phyloP scores from a whole-genome alignment of 2,113 vertebrate genomes.

The Pelvicachromis taeniatus region DNA sequence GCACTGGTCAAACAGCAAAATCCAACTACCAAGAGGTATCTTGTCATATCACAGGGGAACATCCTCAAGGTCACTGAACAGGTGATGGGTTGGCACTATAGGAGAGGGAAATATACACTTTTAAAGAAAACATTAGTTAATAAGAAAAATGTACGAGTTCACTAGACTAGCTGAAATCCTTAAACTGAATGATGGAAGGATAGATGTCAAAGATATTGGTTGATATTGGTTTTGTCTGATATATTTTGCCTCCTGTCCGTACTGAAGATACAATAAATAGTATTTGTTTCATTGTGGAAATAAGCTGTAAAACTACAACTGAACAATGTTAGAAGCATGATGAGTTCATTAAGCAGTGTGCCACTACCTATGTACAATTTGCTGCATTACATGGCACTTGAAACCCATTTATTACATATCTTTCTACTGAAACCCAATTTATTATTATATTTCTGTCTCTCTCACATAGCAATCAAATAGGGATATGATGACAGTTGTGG shows the following conservation, averaged over 20 bases:
- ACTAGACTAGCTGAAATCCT: not conserved
- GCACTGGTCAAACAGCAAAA: conserved; percentile 28
- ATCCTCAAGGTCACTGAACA: conserved; percentile 37
- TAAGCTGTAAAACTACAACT: not conserved
- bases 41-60: not conserved
- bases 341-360: not conserved
- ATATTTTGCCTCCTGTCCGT: not conserved
- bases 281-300: not conserved
- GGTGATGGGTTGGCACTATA: not conserved
- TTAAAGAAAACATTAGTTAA: not conserved
- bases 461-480: not conserved
- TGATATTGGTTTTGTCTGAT: not conserved
- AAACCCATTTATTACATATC: not conserved
- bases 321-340: not conserved
- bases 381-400: not conserved
- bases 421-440: not conserved
- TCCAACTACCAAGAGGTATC: not conserved
- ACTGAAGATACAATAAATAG: not conserved
- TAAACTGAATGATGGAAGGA: not conserved
- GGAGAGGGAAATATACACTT: not conserved
- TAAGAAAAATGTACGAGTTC: not conserved
- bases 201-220: not conserved
- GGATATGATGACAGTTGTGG: not conserved
- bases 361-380: not conserved
- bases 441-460: not conserved